Evolutionary conservation across 2,888 invertebrate genomes (phyloP).

Genomic region (Fabriciana adippe): DNA sequence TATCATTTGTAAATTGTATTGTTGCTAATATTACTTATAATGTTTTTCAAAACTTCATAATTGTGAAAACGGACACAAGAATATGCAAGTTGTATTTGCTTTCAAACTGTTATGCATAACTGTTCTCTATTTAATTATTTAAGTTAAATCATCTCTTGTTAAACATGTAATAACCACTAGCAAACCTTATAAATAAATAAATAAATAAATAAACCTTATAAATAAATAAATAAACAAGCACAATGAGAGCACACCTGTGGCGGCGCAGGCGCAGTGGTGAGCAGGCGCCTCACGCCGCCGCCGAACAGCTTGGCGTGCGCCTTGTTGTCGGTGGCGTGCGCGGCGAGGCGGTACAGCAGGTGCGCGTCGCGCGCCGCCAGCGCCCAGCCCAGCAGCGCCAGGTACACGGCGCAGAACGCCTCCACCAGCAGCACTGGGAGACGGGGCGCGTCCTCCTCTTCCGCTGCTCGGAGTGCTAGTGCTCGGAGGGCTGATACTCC

Average conservation of each 20-base stretch:
- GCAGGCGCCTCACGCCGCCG: constrained; percentile 92
- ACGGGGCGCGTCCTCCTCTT: constrained; percentile 95
- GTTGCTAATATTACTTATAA: too few relatives aligned
- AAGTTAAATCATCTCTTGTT: too few relatives aligned
- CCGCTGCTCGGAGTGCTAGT: constrained; percentile 94
- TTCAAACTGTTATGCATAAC: too few relatives aligned
- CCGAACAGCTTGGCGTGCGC: constrained; percentile 94
- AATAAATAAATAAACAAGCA: not conserved
- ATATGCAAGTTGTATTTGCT: too few relatives aligned
- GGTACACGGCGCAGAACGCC: constrained; percentile 95
- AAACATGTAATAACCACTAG: too few relatives aligned
- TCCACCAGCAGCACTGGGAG: constrained; percentile 95
- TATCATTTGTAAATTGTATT: too few relatives aligned
- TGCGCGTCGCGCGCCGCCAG: constrained; percentile 96
- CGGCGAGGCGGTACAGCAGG: constrained; percentile 92
- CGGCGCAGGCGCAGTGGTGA: constrained; percentile 88
- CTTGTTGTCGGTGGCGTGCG: constrained; percentile 89
- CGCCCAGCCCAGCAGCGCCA: constrained; percentile 96
- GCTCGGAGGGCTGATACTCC: constrained; percentile 96
- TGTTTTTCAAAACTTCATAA: too few relatives aligned
- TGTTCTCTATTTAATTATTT: too few relatives aligned
- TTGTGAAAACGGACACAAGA: too few relatives aligned
- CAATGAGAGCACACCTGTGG: constrained; percentile 53
- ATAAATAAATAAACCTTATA: too few relatives aligned
- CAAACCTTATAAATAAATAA: too few relatives aligned